Evolutionary conservation across 2,888 invertebrate genomes (phyloP).

Genomic region (Callyntrura sp.): DNA sequence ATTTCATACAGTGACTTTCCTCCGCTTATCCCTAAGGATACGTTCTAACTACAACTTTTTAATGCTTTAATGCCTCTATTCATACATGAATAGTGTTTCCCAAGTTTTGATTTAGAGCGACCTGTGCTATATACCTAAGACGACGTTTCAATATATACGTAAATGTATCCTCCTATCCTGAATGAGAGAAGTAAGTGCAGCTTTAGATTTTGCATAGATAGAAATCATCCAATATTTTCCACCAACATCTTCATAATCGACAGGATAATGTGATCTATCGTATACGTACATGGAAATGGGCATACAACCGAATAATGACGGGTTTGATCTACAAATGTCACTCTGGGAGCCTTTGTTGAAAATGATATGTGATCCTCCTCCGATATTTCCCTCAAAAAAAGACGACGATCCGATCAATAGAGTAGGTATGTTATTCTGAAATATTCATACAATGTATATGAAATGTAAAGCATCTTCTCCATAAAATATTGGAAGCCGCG

Average conservation of each 20-base stretch:
- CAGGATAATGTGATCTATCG: not conserved
- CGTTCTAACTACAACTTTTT: too few species aligned
- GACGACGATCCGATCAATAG: not conserved
- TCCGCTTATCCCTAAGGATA: too few species aligned
- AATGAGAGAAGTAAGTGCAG: not conserved
- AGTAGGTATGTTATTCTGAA: too few species aligned
- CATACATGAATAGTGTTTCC: too few species aligned
- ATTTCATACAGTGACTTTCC: too few species aligned
- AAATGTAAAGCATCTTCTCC: not conserved
- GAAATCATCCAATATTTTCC: slow-evolving; percentile 9
- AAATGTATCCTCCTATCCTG: not conserved
- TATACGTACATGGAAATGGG: slow-evolving; percentile 47
- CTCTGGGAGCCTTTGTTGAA: slow-evolving; percentile 35
- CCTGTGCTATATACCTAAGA: too few species aligned
- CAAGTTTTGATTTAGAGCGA: too few species aligned
- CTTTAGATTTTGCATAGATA: not conserved
- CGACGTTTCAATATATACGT: not conserved
- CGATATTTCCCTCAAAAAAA: slow-evolving; percentile 15
- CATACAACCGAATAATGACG: slow-evolving; percentile 52
- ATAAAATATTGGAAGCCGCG: too few species aligned
- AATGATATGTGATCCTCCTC: slow-evolving; percentile 52
- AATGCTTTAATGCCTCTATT: too few species aligned
- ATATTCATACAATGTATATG: not conserved
- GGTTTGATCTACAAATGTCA: slow-evolving; percentile 74
- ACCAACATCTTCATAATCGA: not conserved